Evolutionary conservation across 2,888 invertebrate genomes (phyloP), one percentile per base, ranked within the genome.

Genomic region (Belgica antarctica): DNA sequence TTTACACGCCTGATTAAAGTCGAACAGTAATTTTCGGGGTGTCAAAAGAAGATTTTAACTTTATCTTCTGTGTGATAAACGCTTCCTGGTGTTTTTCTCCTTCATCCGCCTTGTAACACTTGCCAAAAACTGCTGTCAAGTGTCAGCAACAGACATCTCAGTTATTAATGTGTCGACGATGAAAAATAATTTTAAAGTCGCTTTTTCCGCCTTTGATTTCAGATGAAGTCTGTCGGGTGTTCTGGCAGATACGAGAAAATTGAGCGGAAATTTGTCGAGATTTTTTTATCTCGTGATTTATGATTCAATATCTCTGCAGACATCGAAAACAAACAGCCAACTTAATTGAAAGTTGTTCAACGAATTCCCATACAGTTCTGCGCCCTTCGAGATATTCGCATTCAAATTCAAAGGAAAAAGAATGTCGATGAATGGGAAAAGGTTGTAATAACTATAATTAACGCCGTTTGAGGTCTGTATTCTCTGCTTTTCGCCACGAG

Each of bases 101-200:
- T n/a, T 34, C 52, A 19, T 31, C 34, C 12, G 34, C 34, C 34
- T 22, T 68, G 68, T 68, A 68, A 68, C 68, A 68, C 68, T 68
- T 68, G 68, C 68, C 68, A 57, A 68, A 68, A 68, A 68, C 57
- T 52, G 57, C 57, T 68, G 68, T 68, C 68, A 68, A 68, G 47
- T 68, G 68, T 68, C 68, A 68, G 19, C 31, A 19, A 34, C 68
- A 68, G 68, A 28, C 57, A 68, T 57, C 52, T 24, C n/a, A 68
- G 68, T 68, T 68, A 68, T 68, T 68, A 68, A 68, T 68, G 68
- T 57, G 68, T 68, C 31, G 68, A 68, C 57, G 34, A 68, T 68
- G 68, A 68, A 68, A 68, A 68, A 68, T 68, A 68, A 46, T 68
- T 68, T 68, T 59, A 59, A 59, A 59, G 27, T 24, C 59, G n/a